Evolutionary conservation across 2,888 invertebrate genomes (phyloP).

Genomic region (Amorpha juglandis): DNA sequence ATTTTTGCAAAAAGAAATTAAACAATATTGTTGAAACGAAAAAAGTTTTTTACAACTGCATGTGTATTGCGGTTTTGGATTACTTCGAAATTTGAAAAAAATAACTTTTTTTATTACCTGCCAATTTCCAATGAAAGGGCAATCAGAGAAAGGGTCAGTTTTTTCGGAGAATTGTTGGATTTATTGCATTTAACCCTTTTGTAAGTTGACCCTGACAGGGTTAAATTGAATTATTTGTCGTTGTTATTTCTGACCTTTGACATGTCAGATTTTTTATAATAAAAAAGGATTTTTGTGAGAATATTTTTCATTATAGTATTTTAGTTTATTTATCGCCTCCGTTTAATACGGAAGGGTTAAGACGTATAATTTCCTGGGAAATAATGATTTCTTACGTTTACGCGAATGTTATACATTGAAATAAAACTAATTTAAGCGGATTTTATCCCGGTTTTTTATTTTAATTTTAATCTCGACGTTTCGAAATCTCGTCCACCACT

Average conservation of each 20-base stretch:
- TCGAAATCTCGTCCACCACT: too few relatives aligned
- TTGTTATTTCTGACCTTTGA: constrained; percentile 20
- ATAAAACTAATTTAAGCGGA: too few relatives aligned
- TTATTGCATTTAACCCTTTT: constrained; percentile 18
- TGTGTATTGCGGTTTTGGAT: constrained; percentile 13
- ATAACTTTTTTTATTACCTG: constrained; percentile 14
- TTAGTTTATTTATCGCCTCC: background rate
- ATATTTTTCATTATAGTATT: background rate
- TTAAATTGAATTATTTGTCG: constrained; percentile 15
- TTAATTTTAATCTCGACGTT: too few relatives aligned
- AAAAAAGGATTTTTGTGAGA: background rate
- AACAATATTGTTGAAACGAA: constrained; percentile 25
- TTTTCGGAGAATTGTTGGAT: constrained; percentile 5
- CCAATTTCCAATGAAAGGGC: constrained; percentile 18
- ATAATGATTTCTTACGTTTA: too few relatives aligned
- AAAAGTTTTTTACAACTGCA: constrained; percentile 14
- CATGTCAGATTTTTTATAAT: background rate
- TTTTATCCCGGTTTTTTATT: too few relatives aligned
- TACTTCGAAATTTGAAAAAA: constrained; percentile 7
- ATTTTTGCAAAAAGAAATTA: constrained; percentile 29
- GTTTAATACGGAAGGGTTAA: background rate
- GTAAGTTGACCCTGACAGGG: constrained; percentile 12
- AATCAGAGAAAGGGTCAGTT: constrained; percentile 23
- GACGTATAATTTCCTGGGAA: too few relatives aligned
- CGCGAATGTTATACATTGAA: too few relatives aligned